A percentile compares a stretch with the other conserved stretches of the same genome.
Conservation (phyloP, 2,888 invertebrate genomes). For the Mallateleia sp. region DNA sequence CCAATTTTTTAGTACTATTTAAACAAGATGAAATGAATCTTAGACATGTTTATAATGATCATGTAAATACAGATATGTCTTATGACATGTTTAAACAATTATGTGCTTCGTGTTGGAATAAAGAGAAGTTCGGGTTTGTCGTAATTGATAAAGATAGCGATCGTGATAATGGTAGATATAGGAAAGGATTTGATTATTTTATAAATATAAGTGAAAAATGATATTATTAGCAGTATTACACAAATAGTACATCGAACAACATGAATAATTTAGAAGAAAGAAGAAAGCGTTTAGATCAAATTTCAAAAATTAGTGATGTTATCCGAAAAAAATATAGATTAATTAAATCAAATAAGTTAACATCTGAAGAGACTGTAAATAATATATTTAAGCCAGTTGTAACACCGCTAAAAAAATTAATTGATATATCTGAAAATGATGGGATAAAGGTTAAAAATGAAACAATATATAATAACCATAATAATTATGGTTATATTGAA, state of each 20-base stretch:
- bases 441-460: neutral
- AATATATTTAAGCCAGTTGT: conserved; percentile 31
- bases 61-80: conserved; percentile 74
- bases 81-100: conserved; percentile 72
- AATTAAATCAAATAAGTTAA: conserved; percentile 10
- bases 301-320: conserved; percentile 67
- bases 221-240: neutral
- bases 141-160: conserved; percentile 80
- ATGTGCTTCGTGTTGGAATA: conserved; percentile 78
- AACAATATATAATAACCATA: neutral
- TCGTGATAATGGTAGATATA: conserved; percentile 74
- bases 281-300: conserved; percentile 14
- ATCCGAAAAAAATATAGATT: conserved; percentile 60
- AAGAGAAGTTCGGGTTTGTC: conserved; percentile 77
- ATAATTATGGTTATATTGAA: neutral
- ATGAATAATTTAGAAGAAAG: conserved; percentile 38
- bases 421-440: conserved; percentile 29
- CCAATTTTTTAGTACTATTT: conserved; percentile 79
- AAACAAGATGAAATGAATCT: conserved; percentile 87
- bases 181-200: conserved; percentile 68
- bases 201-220: conserved; percentile 48
- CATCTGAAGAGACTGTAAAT: neutral
- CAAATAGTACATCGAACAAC: neutral
- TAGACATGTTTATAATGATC: conserved; percentile 80
- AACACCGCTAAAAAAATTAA: conserved; percentile 16